Conservation (phyloP, 2,113 vertebrate genomes). For the Sporophila hypoxantha region DNA sequence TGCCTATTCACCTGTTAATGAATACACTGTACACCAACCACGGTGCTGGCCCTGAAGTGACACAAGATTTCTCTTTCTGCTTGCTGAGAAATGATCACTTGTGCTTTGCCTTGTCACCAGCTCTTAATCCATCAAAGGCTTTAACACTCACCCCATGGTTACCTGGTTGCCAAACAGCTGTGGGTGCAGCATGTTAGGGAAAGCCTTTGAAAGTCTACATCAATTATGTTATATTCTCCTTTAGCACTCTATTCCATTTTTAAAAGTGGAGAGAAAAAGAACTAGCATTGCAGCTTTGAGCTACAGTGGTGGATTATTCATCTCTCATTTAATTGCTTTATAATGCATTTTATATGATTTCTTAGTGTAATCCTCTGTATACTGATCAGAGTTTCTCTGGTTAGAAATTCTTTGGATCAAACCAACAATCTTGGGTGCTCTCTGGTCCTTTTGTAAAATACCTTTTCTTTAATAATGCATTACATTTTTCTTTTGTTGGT, state of each 20-base stretch:
- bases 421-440: not conserved
- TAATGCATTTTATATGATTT: not conserved
- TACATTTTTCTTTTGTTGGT: not conserved
- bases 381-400: not conserved
- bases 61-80: not conserved
- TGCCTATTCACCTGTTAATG: not conserved
- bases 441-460: not conserved
- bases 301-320: not conserved
- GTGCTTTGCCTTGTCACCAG: not conserved
- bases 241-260: not conserved
- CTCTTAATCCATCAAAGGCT: constrained; percentile 1
- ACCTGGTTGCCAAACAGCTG: not conserved
- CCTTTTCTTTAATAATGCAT: not conserved
- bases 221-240: not conserved
- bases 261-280: not conserved
- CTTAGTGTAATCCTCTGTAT: not conserved
- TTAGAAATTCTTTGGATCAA: not conserved
- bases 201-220: not conserved
- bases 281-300: not conserved
- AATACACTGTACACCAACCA: not conserved
- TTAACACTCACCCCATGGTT: not conserved
- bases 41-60: not conserved
- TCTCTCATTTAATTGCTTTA: not conserved
- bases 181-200: not conserved
- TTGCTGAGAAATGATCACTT: not conserved